Evolutionary conservation across 2,797 vertebrate genomes (phyloP).

Genomic region (Melanogrammus aeglefinus): DNA sequence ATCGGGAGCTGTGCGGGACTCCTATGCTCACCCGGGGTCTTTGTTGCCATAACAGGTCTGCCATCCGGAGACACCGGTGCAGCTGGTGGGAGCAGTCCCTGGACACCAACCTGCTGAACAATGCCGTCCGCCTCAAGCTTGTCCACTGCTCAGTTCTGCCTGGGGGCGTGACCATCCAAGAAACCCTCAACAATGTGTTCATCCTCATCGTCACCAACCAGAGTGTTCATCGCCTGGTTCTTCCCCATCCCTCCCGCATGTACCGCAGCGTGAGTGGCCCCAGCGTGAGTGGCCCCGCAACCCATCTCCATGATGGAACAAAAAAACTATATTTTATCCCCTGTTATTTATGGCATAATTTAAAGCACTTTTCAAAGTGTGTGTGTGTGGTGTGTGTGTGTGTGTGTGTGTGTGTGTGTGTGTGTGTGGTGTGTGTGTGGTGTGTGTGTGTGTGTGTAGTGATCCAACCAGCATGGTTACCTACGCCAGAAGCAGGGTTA

Average conservation of each 20-base stretch:
- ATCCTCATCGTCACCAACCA: constrained; percentile 84
- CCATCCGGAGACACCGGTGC: constrained; percentile 80
- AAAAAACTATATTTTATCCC: too few species aligned
- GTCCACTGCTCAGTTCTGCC: constrained; percentile 81
- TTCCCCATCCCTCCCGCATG: constrained; percentile 87
- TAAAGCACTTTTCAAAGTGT: too few species aligned
- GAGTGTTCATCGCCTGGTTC: constrained; percentile 84
- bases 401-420: too few species aligned
- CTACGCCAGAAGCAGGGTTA: too few species aligned
- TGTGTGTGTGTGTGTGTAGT: too few species aligned
- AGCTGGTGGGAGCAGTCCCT: constrained; percentile 88
- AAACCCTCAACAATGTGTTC: constrained; percentile 82
- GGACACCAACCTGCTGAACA: constrained; percentile 87
- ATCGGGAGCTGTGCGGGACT: too few species aligned
- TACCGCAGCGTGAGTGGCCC: constrained; percentile 91
- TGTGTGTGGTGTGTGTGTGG: too few species aligned
- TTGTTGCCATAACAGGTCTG: constrained; percentile 74
- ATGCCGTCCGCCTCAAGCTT: constrained; percentile 78
- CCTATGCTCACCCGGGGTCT: neutral
- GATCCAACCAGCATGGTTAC: too few species aligned
- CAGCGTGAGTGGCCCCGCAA: constrained; percentile 59
- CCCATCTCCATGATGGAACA: neutral
- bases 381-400: too few species aligned
- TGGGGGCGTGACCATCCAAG: constrained; percentile 82
- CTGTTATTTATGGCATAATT: too few species aligned